Conservation (phyloP, 2,797 vertebrate species). For the Halcyon leucocephala region DNA sequence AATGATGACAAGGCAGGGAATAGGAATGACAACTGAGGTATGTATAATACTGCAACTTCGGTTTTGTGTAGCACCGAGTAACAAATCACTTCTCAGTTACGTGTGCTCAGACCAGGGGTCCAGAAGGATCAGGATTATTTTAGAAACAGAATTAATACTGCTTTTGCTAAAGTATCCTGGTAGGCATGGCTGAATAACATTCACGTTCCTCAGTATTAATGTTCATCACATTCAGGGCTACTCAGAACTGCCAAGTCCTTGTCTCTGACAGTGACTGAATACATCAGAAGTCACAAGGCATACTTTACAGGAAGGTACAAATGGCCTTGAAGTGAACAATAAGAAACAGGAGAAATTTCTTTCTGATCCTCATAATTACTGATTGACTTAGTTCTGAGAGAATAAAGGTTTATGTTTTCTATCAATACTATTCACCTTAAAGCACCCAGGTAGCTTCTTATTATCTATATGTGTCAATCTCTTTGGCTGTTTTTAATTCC, state of each 20-base stretch:
- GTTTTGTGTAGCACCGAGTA: background rate
- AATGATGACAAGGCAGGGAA: background rate
- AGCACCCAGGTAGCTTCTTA: background rate
- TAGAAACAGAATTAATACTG: background rate
- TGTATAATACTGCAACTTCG: background rate
- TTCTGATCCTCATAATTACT: background rate
- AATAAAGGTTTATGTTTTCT: background rate
- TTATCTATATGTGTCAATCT: background rate
- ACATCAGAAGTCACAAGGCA: background rate
- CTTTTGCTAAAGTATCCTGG: background rate
- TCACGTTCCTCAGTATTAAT: background rate
- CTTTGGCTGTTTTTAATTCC: background rate
- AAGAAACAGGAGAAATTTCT: background rate
- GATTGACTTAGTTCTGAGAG: background rate
- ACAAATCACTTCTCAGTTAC: background rate
- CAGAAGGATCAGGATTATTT: background rate
- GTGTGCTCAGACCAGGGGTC: background rate
- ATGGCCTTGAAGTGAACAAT: background rate
- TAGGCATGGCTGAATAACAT: background rate
- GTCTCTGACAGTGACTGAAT: background rate
- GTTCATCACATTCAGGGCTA: background rate
- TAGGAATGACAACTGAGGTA: background rate
- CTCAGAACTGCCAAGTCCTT: background rate
- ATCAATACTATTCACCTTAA: background rate
- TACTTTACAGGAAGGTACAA: background rate